phyloP scores from a whole-genome alignment of 2,888 invertebrate genomes.

The Nudaria mundana region DNA sequence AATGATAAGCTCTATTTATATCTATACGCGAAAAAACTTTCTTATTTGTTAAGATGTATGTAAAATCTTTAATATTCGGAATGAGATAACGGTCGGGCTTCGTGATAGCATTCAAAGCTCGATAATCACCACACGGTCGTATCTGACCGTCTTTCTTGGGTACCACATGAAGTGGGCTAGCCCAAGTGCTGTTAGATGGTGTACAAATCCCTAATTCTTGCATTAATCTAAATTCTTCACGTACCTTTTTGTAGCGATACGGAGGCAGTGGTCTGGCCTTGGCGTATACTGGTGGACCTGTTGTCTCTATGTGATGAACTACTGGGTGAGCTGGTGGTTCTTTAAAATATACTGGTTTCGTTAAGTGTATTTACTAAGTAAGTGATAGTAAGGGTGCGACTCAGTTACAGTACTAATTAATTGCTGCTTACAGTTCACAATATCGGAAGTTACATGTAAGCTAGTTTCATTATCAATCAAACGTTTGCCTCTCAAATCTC shows the following conservation, averaged over 20 bases:
- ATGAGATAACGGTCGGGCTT: too few species aligned
- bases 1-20: too few species aligned
- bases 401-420: not conserved
- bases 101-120: constrained; percentile 41
- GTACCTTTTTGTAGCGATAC: constrained; percentile 42
- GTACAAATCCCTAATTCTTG: constrained; percentile 43
- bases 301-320: constrained; percentile 39
- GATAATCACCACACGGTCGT: constrained; percentile 50
- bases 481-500: constrained; percentile 10
- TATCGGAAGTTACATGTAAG: not conserved
- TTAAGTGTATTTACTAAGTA: too few species aligned
- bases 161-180: constrained; percentile 23
- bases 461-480: not conserved
- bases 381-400: not conserved
- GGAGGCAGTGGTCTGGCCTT: constrained; percentile 36
- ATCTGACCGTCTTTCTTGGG: constrained; percentile 25
- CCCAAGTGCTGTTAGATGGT: constrained; percentile 52
- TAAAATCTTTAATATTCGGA: too few species aligned
- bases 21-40: too few species aligned
- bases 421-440: not conserved
- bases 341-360: not conserved
- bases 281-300: too few species aligned
- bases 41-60: too few species aligned
- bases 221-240: not conserved
- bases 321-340: not conserved